Base-by-base conservation (phyloP, 2,113 vertebrate species). In the Kryptolebias marmoratus region DNA sequence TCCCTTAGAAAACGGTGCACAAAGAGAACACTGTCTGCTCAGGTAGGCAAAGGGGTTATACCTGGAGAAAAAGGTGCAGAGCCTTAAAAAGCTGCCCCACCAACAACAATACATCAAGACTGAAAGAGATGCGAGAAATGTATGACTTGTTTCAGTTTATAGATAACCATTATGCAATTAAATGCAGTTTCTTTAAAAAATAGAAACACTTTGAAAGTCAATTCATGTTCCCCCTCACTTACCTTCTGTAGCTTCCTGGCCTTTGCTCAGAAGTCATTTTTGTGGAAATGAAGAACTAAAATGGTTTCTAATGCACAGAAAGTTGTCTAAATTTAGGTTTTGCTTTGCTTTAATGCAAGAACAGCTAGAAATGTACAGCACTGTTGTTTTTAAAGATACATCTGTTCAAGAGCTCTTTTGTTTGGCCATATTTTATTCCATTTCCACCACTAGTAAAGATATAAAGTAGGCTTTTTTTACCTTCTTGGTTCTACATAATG, bases 341-440 rank as follows among this genome's bases (percentile, higher is more conserved):
- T 53, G 60, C 42, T 75, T 69, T 42, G 63, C 6, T 74, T 64
- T 61, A 32, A 52, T 64, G 54, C 67, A 62, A 64, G 13, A 16
- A 14, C n/a, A 55, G 28, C n/a, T 32, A 77, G 22, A 22, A 54
- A 65, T 72, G 14, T 57, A 66, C 61, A 54, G 68, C 45, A 70
- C 22, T 27, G 36, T 72, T n/a, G 36, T 74, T 71, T 22, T 74
- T 50, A 50, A 44, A 50, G 32, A 27, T 57, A 15, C 55, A 54
- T 61, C 27, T 61, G 22, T 75, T 45, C 30, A 44, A 62, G 30
- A 64, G 30, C 2, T 9, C 39, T 42, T 42, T 10, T 42, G 9
- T 42, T 42, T 42, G 5, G 8, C 39, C 39, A 42, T 22, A 22
- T 48, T 15, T 48, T 15, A 15, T 14, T 28, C 18, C 65, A 55